These are phyloP conservation scores for Scytalopus superciliaris DNA, from an alignment of 2,113 vertebrate species.

Conservation along the genomic window DNA sequence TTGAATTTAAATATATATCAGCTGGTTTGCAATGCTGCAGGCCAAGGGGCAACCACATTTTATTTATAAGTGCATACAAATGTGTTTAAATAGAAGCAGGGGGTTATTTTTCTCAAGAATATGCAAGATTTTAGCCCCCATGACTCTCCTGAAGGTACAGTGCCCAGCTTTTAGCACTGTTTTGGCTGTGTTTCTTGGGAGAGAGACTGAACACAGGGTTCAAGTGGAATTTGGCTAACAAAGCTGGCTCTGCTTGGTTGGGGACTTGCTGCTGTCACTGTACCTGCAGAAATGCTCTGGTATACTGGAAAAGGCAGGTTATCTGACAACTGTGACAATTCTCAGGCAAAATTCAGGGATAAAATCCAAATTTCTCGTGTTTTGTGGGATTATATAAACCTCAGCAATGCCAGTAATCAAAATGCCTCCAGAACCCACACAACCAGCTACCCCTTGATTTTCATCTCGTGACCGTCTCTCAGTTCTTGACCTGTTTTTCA, in stretches of 20 bases:
- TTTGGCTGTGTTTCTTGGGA: not conserved
- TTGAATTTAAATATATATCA: slow-evolving; percentile 45
- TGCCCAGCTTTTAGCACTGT: not conserved
- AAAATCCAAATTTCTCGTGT: not conserved
- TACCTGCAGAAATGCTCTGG: not conserved
- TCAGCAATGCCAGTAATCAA: not conserved
- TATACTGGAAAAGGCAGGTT: not conserved
- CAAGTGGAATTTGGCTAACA: not conserved
- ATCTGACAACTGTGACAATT: not conserved
- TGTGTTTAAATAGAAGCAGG: not conserved
- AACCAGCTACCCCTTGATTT: not conserved
- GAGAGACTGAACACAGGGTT: not conserved
- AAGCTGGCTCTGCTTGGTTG: not conserved
- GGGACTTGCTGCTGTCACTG: not conserved
- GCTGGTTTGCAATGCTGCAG: slow-evolving; percentile 30
- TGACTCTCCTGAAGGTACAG: not conserved
- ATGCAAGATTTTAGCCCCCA: not conserved
- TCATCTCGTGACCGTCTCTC: not conserved
- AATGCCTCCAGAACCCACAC: not conserved
- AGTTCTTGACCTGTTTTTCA: not conserved
- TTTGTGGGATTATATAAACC: not conserved
- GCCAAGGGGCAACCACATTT: slow-evolving; percentile 22
- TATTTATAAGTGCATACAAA: not conserved
- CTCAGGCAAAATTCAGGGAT: not conserved
- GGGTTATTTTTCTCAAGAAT: not conserved